A percentile compares a stretch with the other conserved stretches of the same genome.
phyloP scores from a whole-genome alignment of 2,888 invertebrate genomes.

The Erannis defoliaria region DNA sequence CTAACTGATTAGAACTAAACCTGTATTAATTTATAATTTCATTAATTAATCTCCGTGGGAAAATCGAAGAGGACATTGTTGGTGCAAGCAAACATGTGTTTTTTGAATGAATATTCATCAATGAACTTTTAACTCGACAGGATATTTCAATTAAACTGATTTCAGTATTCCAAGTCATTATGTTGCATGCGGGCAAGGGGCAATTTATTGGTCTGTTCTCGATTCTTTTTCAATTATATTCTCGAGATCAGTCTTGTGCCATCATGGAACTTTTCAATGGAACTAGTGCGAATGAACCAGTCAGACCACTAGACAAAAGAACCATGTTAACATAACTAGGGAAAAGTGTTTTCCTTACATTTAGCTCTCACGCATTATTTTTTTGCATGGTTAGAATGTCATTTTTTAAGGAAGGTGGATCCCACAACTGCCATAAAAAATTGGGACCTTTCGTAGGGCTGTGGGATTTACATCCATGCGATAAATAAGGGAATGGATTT shows the following conservation, averaged over 20 bases:
- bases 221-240: constrained; percentile 16
- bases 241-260: no score
- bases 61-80: not conserved
- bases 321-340: not conserved
- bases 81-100: constrained; percentile 31
- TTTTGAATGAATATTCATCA: constrained; percentile 51
- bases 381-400: constrained; percentile 15
- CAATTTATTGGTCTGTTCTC: constrained; percentile 4
- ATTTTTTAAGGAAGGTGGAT: constrained; percentile 10
- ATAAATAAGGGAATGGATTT: constrained; percentile 13
- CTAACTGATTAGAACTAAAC: no score
- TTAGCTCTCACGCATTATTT: constrained; percentile 3
- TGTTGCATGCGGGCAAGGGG: constrained; percentile 55
- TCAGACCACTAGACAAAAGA: not conserved
- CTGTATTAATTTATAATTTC: no score
- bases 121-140: constrained; percentile 51
- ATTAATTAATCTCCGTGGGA: constrained; percentile 3
- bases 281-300: no score
- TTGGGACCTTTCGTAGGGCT: constrained; percentile 10
- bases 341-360: not conserved
- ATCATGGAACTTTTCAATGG: no score
- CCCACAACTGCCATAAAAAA: constrained; percentile 15
- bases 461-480: constrained; percentile 3
- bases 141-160: constrained; percentile 59
- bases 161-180: constrained; percentile 49